Conservation (phyloP, 2,797 vertebrate species). For the Xiphophorus birchmanni region DNA sequence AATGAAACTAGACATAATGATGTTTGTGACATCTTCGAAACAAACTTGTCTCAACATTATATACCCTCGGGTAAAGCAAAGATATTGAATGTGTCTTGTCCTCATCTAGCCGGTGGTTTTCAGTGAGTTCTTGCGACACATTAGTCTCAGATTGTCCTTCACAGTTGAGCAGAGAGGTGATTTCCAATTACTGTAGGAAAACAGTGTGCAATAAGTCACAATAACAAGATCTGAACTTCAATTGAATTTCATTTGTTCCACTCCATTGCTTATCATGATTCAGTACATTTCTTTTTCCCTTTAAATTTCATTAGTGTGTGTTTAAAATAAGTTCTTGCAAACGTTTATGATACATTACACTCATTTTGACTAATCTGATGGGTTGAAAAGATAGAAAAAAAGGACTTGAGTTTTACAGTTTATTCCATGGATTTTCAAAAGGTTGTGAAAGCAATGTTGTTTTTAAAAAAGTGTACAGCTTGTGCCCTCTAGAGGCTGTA, state of each 20-base stretch:
- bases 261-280: slow-evolving; percentile 9
- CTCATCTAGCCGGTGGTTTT: slow-evolving; percentile 8
- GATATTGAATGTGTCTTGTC: slow-evolving; percentile 10
- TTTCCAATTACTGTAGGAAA: slow-evolving; percentile 16
- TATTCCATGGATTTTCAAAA: slow-evolving; percentile 11
- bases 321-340: neutral
- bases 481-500: slow-evolving; percentile 48
- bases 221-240: slow-evolving; percentile 18
- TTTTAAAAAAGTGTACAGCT: slow-evolving; percentile 19
- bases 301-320: neutral
- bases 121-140: slow-evolving; percentile 9
- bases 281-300: neutral
- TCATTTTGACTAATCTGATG: neutral
- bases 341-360: neutral
- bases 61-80: slow-evolving; percentile 8
- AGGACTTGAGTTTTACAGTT: neutral
- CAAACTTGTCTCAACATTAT: slow-evolving; percentile 13
- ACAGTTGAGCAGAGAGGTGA: slow-evolving; percentile 9
- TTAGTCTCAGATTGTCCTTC: slow-evolving; percentile 26
- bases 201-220: slow-evolving; percentile 25
- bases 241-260: slow-evolving; percentile 19
- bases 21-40: slow-evolving; percentile 35
- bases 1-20: slow-evolving; percentile 21
- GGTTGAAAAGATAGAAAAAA: neutral
- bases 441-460: neutral